These are phyloP conservation scores for Ectropis grisescens DNA, from an alignment of 1,140 invertebrate genomes.

Conservation along the genomic window DNA sequence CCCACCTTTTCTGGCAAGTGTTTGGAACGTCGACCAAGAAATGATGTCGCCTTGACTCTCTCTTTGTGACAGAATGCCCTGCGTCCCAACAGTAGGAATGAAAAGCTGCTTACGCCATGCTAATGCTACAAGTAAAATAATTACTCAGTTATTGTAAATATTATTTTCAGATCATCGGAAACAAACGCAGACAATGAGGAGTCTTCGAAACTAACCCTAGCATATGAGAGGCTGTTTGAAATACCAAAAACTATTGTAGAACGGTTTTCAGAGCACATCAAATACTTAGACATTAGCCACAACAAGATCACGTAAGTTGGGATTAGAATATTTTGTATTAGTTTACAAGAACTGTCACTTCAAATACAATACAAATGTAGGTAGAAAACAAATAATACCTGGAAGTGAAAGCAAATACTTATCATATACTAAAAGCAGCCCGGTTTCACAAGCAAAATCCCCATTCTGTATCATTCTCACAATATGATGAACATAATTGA, in stretches of 20 bases:
- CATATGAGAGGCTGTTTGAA: conserved; percentile 71
- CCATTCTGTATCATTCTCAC: too few species aligned
- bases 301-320: conserved; percentile 80
- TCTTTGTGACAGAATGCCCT: too few species aligned
- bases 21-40: too few species aligned
- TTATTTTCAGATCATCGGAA: conserved; percentile 28
- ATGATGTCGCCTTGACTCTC: too few species aligned
- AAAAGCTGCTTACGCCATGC: too few species aligned
- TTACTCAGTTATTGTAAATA: conserved; percentile 6
- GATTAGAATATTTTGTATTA: neutral
- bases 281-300: conserved; percentile 78
- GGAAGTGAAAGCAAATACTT: too few species aligned
- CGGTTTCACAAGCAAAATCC: too few species aligned
- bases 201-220: conserved; percentile 66
- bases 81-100: too few species aligned
- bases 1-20: too few species aligned
- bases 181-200: conserved; percentile 41
- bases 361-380: neutral
- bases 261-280: conserved; percentile 64
- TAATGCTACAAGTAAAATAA: too few species aligned
- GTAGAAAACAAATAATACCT: neutral
- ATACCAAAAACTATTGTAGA: conserved; percentile 72
- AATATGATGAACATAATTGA: too few species aligned
- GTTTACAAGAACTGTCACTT: neutral
- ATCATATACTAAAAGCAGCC: too few species aligned